Evolutionary conservation across 2,888 invertebrate genomes (phyloP).

Genomic region (Nomada flava): DNA sequence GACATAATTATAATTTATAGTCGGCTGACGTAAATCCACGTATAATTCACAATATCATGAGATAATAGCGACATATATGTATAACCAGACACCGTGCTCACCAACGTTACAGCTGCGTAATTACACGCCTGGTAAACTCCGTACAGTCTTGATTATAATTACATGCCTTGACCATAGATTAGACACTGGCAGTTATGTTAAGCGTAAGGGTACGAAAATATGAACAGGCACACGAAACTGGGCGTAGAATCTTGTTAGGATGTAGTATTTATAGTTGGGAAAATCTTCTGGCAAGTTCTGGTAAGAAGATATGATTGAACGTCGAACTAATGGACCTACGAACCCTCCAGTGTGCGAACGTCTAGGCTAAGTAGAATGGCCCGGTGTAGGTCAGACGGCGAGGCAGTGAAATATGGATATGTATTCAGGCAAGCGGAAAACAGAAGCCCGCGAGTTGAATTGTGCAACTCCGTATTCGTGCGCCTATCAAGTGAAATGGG

Average conservation of each 20-base stretch:
- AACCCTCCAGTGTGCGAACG: background rate
- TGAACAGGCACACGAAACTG: too few relatives aligned
- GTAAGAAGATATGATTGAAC: background rate
- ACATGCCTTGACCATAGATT: background rate
- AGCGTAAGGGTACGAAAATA: too few relatives aligned
- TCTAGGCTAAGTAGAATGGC: background rate
- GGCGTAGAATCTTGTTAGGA: too few relatives aligned
- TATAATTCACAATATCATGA: background rate
- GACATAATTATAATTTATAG: background rate
- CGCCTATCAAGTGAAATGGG: background rate
- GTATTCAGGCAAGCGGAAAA: slow-evolving; percentile 13
- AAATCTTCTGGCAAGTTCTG: too few relatives aligned
- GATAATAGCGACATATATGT: background rate
- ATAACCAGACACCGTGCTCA: background rate
- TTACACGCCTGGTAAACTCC: background rate
- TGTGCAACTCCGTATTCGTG: background rate
- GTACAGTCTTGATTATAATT: background rate
- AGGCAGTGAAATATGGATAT: slow-evolving; percentile 7
- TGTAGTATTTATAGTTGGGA: too few relatives aligned
- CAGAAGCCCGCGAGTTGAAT: background rate
- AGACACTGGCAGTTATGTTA: too few relatives aligned
- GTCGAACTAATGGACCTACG: background rate
- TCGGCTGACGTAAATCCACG: background rate
- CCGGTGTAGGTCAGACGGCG: background rate
- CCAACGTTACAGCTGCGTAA: slow-evolving; percentile 9